Conservation (phyloP, 2,797 vertebrate species). For the Molossus alvarezi region DNA sequence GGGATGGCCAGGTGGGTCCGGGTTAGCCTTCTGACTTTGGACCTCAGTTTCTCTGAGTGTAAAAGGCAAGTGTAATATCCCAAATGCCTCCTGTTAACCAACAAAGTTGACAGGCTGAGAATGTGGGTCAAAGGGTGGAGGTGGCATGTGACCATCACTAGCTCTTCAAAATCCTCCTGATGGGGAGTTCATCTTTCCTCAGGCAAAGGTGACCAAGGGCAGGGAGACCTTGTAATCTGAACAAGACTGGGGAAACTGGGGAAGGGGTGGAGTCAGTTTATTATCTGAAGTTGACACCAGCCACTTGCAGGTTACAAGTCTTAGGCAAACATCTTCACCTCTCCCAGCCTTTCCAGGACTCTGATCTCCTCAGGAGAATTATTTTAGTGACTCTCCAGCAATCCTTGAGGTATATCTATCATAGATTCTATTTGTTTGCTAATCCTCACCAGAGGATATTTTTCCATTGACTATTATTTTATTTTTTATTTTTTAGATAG, state of each 20-base stretch:
- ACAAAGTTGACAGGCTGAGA: neutral
- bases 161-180: neutral
- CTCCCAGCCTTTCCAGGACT: neutral
- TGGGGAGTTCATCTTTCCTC: neutral
- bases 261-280: neutral
- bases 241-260: neutral
- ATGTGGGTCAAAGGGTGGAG: conserved; percentile 13
- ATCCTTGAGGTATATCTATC: neutral
- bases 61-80: neutral
- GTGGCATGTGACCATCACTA: neutral
- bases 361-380: too few species aligned
- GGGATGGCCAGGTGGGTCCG: neutral
- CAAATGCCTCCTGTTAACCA: neutral
- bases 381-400: neutral
- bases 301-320: neutral
- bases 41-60: conserved; percentile 50
- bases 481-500: too few species aligned
- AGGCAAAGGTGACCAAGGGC: neutral
- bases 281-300: neutral
- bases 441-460: too few species aligned
- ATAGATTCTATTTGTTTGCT: too few species aligned
- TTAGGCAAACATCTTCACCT: neutral
- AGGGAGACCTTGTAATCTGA: neutral
- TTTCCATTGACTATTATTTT: too few species aligned
- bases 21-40: neutral